These are phyloP conservation scores for Tonatia bakeri DNA, from an alignment of 2,113 vertebrate genomes.

Conservation along the genomic window DNA sequence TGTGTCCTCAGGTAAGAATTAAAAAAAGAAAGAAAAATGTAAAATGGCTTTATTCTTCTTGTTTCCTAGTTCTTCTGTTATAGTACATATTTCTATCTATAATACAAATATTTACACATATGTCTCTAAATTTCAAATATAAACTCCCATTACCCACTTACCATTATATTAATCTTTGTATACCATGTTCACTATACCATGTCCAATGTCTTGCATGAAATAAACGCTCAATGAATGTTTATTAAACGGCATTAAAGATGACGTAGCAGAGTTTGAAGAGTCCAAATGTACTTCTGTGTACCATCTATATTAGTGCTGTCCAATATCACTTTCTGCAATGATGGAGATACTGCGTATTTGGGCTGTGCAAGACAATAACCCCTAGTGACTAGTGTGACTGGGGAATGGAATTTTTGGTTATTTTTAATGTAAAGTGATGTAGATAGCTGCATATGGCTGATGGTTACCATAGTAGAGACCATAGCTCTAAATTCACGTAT, in stretches of 20 bases:
- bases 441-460: background rate
- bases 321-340: background rate
- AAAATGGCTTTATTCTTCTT: background rate
- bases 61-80: background rate
- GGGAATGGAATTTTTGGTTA: background rate
- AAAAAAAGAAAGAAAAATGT: background rate
- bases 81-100: background rate
- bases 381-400: background rate
- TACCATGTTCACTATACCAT: background rate
- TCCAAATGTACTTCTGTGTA: background rate
- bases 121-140: constrained; percentile 25
- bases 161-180: background rate
- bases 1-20: too few species aligned
- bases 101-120: background rate
- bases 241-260: background rate
- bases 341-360: background rate
- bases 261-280: background rate
- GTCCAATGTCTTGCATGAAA: background rate
- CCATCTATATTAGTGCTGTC: background rate
- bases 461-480: background rate
- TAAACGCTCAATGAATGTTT: background rate
- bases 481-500: background rate
- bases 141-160: background rate
- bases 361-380: background rate
- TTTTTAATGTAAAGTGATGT: constrained; percentile 2